Base-by-base conservation (phyloP, 2,888 invertebrate species). In the Hydroisotoma schaefferi region DNA sequence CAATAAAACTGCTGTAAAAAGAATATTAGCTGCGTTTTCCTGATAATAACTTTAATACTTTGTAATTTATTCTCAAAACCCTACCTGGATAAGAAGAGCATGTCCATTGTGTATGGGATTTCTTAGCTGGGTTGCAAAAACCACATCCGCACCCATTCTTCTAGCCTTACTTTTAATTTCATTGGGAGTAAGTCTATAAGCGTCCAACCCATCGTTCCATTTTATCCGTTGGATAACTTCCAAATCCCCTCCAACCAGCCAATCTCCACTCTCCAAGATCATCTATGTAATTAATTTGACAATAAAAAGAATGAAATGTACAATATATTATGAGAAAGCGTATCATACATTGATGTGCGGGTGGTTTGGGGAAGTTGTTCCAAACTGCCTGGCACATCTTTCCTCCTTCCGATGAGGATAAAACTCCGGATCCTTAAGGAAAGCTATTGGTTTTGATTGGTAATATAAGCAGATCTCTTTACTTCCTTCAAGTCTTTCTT, bases 31-130 rank as follows among this genome's bases (percentile, higher is more conserved):
- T n/a, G n/a, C n/a, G n/a, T n/a, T n/a, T n/a, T n/a, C n/a, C n/a
- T n/a, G n/a, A n/a, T n/a, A n/a, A n/a, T n/a, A n/a, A 53, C 3
- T 6, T 54, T 23, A 25, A 29, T 54, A 10, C 25, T 22, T 23
- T 1, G 18, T 6, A n/a, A 20, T 20, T 6, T 20, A 43, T n/a
- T 43, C 18, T 18, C 12, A 10, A 15, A n/a, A 10, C 8, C 49
- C 54, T 69, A 81, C 84, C 76, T 89, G 89, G 98, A 99, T 99
- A 57, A 99, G 81, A 29, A 99, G 81, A 0, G 97, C 98, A 78
- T 99, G 99, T 0, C 99, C 99, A 77, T 99, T 99, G 80, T 99
- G 99, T 69, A 99, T 93, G 0, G 99, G 99, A 80, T 99, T 99
- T 57, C 99, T 84, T 22, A 95, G 81, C 79, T 93, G 95, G 80